Evolutionary conservation across 64 coral and sea anemone genomes (phyloP), one percentile per base, ranked within the genome.

Genomic region (Hydrozoanthus tunicans): DNA sequence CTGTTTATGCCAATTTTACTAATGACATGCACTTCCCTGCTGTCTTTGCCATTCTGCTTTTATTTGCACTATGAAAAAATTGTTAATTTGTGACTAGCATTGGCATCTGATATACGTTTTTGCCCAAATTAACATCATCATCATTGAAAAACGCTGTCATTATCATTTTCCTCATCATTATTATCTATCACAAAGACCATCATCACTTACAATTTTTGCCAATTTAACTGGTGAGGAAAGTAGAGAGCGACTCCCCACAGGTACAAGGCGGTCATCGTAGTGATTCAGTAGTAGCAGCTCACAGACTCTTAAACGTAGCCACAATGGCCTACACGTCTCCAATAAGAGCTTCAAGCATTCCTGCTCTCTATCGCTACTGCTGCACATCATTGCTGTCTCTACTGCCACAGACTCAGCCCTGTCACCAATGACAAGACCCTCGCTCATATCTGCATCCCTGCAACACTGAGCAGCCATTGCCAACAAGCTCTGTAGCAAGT

Each of bases 141-240:
- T 25, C n/a, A 72, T 32, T 9, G 20, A 43, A 43, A 43, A 0
- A 3, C 23, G 20, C 8, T 26, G 24, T 27, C 70, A 72, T 72
- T 26, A 72, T 25, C n/a, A 72, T 72, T 7, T 7, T 72, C 5
- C 9, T 7, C 23, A 72, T 25, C 23, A 72, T 72, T 7, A 15
- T 58, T 64, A 14, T 11, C 1, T 6, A 75, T 75, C 51, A 27
- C 72, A 75, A 75, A 51, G 13, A 43, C 32, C 23, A 9, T 51
- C 14, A 51, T 51, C 53, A 79, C 97, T 93, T 94, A 99, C 97
- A 79, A 99, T 99, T 80, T 99, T 99, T 25, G 93, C 86, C 24
- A 99, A 71, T 10, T 65, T 93, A 54, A 94, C 64, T 74, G 77
- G 58, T 5, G 57, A 92, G 5, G 84, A 71, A 62, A 96, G 89